Conservation (phyloP, 2,797 vertebrate species). For the Myotis vivesi region DNA sequence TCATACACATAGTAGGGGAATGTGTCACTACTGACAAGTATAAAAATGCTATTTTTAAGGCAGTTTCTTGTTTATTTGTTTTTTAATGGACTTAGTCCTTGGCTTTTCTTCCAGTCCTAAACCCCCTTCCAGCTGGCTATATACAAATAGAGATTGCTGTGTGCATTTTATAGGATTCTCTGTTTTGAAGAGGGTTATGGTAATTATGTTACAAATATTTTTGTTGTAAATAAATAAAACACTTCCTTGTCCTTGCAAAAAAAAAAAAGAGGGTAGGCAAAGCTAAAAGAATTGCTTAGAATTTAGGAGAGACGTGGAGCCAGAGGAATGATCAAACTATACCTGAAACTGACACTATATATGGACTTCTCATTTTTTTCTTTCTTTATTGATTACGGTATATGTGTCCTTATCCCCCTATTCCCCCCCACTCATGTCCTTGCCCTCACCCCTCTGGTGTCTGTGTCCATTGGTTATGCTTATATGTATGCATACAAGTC, state of each 20-base stretch:
- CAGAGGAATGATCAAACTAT: not conserved
- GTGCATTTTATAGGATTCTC: constrained; percentile 37
- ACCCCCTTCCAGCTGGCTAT: not conserved
- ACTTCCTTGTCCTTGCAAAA: constrained; percentile 46
- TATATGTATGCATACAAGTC: no score
- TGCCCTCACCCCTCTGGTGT: no score
- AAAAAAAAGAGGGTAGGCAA: not conserved
- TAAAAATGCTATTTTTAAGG: not conserved
- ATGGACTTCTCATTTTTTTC: not conserved
- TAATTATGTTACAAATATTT: constrained; percentile 70
- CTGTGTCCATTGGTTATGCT: no score
- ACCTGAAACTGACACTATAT: not conserved
- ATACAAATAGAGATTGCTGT: constrained; percentile 52
- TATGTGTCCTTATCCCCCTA: no score
- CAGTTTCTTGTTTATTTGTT: not conserved
- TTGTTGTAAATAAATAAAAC: constrained; percentile 69
- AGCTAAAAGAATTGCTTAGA: constrained; percentile 2
- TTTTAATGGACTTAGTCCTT: constrained; percentile 22
- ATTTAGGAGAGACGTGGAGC: not conserved
- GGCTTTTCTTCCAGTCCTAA: not conserved
- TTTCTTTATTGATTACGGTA: no score
- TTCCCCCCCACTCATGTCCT: no score
- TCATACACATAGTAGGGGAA: not conserved
- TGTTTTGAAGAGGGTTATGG: constrained; percentile 48
- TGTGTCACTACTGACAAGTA: not conserved